A percentile compares a stretch with the other conserved stretches of the same genome.
These are phyloP conservation scores for Oikopleura dioica DNA, from an alignment of 23 tunicate species.

Conservation along the genomic window DNA sequence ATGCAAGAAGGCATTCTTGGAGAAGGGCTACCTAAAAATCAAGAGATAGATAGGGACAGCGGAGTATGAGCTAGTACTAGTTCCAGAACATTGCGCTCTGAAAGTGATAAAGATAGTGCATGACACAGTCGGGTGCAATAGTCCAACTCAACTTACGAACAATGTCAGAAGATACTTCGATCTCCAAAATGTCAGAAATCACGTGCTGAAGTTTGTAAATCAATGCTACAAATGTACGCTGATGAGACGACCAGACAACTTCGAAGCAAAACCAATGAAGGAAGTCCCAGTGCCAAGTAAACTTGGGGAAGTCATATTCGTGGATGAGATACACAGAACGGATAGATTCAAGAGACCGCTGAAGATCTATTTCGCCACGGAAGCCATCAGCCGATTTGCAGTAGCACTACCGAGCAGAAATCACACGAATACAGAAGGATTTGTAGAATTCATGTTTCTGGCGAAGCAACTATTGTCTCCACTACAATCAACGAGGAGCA, in stretches of 20 bases:
- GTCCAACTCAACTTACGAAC: neutral
- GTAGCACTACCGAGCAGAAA: neutral
- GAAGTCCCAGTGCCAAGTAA: neutral
- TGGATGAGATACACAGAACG: neutral
- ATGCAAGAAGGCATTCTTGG: neutral
- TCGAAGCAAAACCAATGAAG: no score
- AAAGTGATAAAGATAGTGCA: no score
- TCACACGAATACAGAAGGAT: neutral
- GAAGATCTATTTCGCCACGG: neutral
- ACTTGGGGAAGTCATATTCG: neutral
- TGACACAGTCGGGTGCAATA: neutral
- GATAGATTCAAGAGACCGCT: neutral
- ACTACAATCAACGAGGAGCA: neutral
- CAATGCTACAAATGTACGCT: no score
- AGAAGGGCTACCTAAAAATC: no score
- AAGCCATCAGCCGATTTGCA: neutral
- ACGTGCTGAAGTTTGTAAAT: no score
- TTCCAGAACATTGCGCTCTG: no score
- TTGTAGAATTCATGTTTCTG: neutral
- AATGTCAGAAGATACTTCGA: neutral
- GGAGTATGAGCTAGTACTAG: no score
- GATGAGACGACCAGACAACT: no score
- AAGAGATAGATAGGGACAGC: no score
- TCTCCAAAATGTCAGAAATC: no score
- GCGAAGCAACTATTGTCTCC: neutral